Evolutionary conservation across 1,140 invertebrate species (phyloP), one percentile per base, ranked within the genome.

Genomic region (Neoseiulus cucumeris): DNA sequence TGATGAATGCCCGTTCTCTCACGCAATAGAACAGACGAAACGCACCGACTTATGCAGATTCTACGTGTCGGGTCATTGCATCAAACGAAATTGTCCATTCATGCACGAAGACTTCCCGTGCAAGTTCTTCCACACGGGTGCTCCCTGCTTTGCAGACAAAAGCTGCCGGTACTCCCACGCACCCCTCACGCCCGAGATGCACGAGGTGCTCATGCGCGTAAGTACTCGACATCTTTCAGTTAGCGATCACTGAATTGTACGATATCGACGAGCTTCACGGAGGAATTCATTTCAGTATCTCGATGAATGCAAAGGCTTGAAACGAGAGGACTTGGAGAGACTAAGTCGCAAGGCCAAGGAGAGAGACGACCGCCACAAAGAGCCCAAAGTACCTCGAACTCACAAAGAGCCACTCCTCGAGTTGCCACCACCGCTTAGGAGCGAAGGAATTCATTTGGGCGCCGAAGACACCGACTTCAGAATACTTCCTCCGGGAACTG

Each of bases 31-130:
- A 55, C 86, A 85, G 39, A 84, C 84, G 1, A 82, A 89, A 66
- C 94, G 93, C 78, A 82, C 90, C 80, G 92, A 97, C 75, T 76
- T 96, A 0, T 97, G 93, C 76, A 96, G 96, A 78, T 98, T 94
- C 78, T 96, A 95, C 77, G 75, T 95, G 44, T 91, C 89, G 82
- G 89, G 92, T 66, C 90, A 88, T 74, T 97, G 93, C 78, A 87
- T 87, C 7, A 96, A 96, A 79, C 83, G 87, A 69, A 91, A 91
- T 75, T 98, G 93, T 79, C 79, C 91, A 2, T 98, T 93, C 73
- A 89, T 97, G 85, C 93, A 98, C 79, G 84, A 86, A 70, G 91
- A 96, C 74, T 97, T 94, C 75, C 93, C 93, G 41, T 98, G 93
- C 77, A 96, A 96, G 80, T 95, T 88, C 79, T 95, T 86, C 73